Evolutionary conservation across 2,797 vertebrate species (phyloP), one percentile per base, ranked within the genome.

Genomic region (Tolypeutes matacus): DNA sequence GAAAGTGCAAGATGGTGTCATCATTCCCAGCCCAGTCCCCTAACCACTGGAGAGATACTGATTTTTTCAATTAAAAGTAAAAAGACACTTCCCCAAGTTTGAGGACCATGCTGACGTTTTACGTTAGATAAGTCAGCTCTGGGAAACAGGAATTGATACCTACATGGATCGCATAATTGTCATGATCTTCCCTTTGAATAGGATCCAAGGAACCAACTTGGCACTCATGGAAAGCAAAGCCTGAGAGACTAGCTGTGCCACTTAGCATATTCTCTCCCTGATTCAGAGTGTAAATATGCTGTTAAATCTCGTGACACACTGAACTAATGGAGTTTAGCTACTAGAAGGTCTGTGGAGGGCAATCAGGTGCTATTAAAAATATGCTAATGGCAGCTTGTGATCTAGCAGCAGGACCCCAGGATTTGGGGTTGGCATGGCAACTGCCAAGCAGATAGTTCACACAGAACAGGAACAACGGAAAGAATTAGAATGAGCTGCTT

Each of bases 371-470:
- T 96, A 95, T 96, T 97, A 97, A 96, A 97, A 96, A 96, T 96
- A 96, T 96, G 97, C 91, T 97, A 97, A 97, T 96, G 80, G 76
- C 14, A 95, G 82, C 95, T 93, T 94, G 78, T 95, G 96, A 93
- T 96, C 88, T 87, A 96, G 80, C 93, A 87, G 94, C 88, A 97
- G 91, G 97, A 97, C 97, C 97, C 97, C 89, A 97, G 95, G 94
- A 97, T 96, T 97, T 95, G 95, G 91, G 77, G 97, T 97, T 96
- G 96, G 97, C 97, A 97, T 97, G 91, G 97, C 86, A 97, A 97
- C 97, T 96, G 93, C 75, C 70, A 91, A 91, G 95, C 83, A 92
- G 94, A 69, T 89, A 97, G 95, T 93, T 96, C 92, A 77, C 18
- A 5, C 86, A 91, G 93, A 97, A 85, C 73, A 94, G 91, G 56